Evolutionary conservation across 53 echinoderm and acorn worm species (phyloP), one percentile per base, ranked within the genome.

Genomic region (Luidia sarsii): DNA sequence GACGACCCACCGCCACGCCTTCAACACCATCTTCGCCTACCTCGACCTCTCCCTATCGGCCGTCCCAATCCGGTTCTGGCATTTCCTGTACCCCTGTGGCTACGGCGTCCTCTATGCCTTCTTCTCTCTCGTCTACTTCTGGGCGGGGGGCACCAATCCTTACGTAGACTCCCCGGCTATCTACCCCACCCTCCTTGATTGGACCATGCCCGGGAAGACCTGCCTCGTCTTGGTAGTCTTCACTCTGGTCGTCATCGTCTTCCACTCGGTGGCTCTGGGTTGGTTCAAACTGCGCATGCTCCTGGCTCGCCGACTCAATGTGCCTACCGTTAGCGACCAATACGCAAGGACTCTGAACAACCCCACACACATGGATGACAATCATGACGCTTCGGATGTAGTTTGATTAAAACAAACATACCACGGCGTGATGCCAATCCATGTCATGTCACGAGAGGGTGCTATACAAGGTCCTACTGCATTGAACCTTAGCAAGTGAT

Each of bases 71-170:
- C 33, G 43, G 27, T 75, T 75, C 46, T 59, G 75, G 61, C 75
- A 75, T 18, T 75, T 75, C 20, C 60, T 59, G 48, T 29, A 75
- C 61, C 75, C 75, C 32, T 60, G 60, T 16, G 61, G 28, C 16
- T 75, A 75, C 48, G 60, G 59, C 3, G 0, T 75, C 10, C 61
- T 75, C 1, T 75, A 75, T 21, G 45, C 21, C 22, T 43, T 32
- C 20, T 75, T 75, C 75, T 75, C 75, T 48, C 48, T 75, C 1
- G 60, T 75, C n/a, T 75, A 75, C 13, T 75, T 41, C 60, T 75
- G 75, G 75, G 75, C 75, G 0, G 75, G 75, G 19, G 75, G 75
- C 43, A 60, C 20, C 1, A 75, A 75, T 32, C 75, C 75, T 11
- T 75, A 75, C 57, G 2, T 48, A 0, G 75, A 61, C 19, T 46